phyloP scores from a whole-genome alignment of 2,888 invertebrate species.

The Monopis laevigella region DNA sequence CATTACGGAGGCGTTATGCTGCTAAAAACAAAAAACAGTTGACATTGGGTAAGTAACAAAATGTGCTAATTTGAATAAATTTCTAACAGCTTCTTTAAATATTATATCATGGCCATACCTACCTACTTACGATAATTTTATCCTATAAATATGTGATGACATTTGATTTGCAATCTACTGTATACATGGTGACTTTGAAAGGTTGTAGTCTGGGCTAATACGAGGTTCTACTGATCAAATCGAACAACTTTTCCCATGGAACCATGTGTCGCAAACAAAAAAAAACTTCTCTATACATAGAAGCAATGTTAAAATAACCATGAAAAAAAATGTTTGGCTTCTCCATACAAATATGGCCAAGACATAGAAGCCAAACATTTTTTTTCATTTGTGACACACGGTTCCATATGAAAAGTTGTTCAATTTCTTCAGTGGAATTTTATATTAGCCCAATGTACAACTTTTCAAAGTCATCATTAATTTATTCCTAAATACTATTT shows the following conservation, averaged over 20 bases:
- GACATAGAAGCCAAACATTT: too few species aligned
- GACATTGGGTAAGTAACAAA: conserved; percentile 16
- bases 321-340: neutral
- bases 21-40: conserved; percentile 19
- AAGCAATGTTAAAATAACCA: neutral
- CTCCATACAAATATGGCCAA: neutral
- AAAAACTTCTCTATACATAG: neutral
- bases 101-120: neutral
- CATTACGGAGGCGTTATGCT: conserved; percentile 23
- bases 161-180: conserved; percentile 4
- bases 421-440: too few species aligned
- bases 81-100: conserved; percentile 3
- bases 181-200: neutral
- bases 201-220: neutral
- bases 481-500: too few species aligned
- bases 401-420: too few species aligned
- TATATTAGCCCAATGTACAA: too few species aligned
- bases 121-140: neutral
- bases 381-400: too few species aligned
- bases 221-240: neutral
- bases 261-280: neutral
- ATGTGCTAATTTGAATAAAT: conserved; percentile 7
- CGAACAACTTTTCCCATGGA: neutral
- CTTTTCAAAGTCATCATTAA: too few species aligned
- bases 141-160: neutral